A percentile compares a stretch with the other conserved stretches of the same genome.
phyloP scores from a whole-genome alignment of 2,113 vertebrate species.

The Centropus unirufus region DNA sequence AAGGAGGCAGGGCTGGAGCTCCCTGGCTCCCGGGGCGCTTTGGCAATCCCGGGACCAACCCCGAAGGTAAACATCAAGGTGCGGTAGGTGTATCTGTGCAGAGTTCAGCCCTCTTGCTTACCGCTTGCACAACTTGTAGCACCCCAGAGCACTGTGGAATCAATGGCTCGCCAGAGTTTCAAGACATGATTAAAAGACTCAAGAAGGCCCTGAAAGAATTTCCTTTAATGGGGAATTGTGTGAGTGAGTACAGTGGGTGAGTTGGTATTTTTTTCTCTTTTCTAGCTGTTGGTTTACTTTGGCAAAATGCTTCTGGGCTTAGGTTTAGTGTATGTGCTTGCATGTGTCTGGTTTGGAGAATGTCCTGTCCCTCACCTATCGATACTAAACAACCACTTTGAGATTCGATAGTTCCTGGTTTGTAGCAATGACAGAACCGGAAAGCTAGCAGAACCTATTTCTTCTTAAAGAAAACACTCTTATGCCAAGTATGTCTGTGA shows the following conservation, averaged over 20 bases:
- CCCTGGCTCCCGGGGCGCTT: conserved; percentile 43
- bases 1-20: conserved; percentile 56
- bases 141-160: conserved; percentile 66
- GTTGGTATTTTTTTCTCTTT: conserved; percentile 67
- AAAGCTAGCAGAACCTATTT: background rate
- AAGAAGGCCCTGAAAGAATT: conserved; percentile 75
- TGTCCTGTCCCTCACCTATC: conserved; percentile 1
- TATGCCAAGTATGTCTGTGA: background rate
- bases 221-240: conserved; percentile 91
- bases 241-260: conserved; percentile 92
- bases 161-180: conserved; percentile 73
- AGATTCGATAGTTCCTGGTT: background rate
- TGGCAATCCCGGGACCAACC: conserved; percentile 71
- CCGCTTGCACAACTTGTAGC: conserved; percentile 69
- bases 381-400: background rate
- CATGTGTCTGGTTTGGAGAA: conserved; percentile 29
- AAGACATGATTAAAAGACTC: conserved; percentile 79
- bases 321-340: conserved; percentile 39
- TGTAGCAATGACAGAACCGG: background rate
- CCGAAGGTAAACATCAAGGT: conserved; percentile 78
- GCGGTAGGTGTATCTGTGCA: conserved; percentile 74
- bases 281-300: conserved; percentile 56
- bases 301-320: conserved; percentile 36
- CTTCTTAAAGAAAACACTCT: background rate
- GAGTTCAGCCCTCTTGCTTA: conserved; percentile 67